Base-by-base conservation (phyloP, 2,888 invertebrate genomes). In the Prosopocoilus inquinatus region DNA sequence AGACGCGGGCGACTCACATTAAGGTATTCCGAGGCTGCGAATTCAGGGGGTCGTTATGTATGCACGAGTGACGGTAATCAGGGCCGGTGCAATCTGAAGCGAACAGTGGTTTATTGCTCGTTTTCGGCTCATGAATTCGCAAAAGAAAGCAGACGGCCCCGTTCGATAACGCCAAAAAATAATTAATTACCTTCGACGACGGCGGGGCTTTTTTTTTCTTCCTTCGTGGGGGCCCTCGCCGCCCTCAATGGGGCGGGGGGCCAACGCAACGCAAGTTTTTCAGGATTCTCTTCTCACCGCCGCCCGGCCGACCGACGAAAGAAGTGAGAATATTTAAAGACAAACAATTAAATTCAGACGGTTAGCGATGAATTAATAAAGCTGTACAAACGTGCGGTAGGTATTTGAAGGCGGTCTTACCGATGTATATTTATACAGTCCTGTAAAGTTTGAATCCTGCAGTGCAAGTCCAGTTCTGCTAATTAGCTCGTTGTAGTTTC, bases 91-190 rank as follows among this genome's bases (percentile, higher is more conserved):
- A 70, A 70, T 70, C 70, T 68, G 67, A 64, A 47, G 64, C 66
- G 67, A 67, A 43, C 54, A 54, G 51, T 50, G 72, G 73, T 75
- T 74, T 75, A 75, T 75, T 73, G 68, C 69, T 71, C 74, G 71
- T 83, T 82, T 80, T 81, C 79, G 81, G 80, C 80, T 81, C 83
- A 80, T 84, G 84, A 84, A 84, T 84, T 84, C 83, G 82, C 83
- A 82, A 83, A 58, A 83, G 81, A 82, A 82, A 83, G 81, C 82
- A 82, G 83, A 82, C 72, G 72, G 72, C 64, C 58, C 80, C 79
- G 81, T 78, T 82, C 83, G 84, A 84, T 84, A 84, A 84, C 82
- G 84, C 84, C 84, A 83, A 84, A 84, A 62, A 84, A 84, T 84
- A 84, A 84, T 85, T 84, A 85, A 84, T 85, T 84, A 84, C 82